Evolutionary conservation across 2,113 vertebrate species (phyloP).

Genomic region (Seriola aureovittata): DNA sequence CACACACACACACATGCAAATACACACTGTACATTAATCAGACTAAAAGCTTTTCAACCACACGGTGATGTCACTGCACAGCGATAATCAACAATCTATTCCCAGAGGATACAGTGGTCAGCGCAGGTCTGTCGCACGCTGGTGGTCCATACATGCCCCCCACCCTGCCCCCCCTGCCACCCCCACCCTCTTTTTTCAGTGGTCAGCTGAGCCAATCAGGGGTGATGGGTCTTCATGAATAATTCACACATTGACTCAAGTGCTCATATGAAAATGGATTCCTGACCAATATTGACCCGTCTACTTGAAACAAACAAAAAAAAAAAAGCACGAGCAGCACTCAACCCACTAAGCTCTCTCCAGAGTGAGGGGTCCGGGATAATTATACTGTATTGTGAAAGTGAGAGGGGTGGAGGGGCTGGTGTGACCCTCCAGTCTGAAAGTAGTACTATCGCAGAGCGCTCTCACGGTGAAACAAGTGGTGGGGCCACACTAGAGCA

Average conservation of each 20-base stretch:
- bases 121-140: conserved; percentile 48
- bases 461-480: background rate
- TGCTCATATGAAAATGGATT: conserved; percentile 79
- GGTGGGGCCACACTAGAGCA: background rate
- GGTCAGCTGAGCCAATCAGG: conserved; percentile 52
- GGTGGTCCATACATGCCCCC: conserved; percentile 3
- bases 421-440: conserved; percentile 40
- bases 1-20: conserved; percentile 15
- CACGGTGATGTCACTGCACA: conserved; percentile 75
- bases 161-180: background rate
- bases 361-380: conserved; percentile 48
- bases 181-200: conserved; percentile 21
- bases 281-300: conserved; percentile 72
- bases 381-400: conserved; percentile 54
- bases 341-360: conserved; percentile 57
- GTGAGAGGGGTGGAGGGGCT: conserved; percentile 35
- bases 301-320: conserved; percentile 27
- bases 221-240: conserved; percentile 73
- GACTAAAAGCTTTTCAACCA: conserved; percentile 77
- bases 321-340: conserved; percentile 38
- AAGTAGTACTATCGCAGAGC: background rate
- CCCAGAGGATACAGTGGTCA: conserved; percentile 64
- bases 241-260: conserved; percentile 71
- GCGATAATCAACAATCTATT: conserved; percentile 66
- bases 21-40: conserved; percentile 71